Percentiles rank a stretch among this genome's conserved stretches.
Evolutionary conservation across 2,797 vertebrate species (phyloP).

Genomic region (Nothura maculosa): DNA sequence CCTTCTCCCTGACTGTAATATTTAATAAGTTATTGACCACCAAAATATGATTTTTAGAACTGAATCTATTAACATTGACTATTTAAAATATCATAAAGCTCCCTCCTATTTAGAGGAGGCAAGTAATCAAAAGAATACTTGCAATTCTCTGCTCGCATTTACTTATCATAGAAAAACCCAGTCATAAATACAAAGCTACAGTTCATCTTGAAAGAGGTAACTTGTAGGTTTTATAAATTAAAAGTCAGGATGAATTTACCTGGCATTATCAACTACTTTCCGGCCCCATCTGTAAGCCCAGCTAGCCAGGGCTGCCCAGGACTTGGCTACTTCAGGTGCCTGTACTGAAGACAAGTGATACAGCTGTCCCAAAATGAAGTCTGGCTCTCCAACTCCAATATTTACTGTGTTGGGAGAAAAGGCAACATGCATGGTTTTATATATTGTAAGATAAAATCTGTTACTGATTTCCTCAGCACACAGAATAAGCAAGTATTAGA

Average conservation of each 20-base stretch:
- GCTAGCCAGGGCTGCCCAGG: conserved; percentile 97
- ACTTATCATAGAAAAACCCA: neutral
- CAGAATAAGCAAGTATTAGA: neutral
- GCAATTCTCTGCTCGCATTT: fast-evolving
- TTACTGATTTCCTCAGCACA: neutral
- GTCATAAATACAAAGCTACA: neutral
- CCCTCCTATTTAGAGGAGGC: neutral
- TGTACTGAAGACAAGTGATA: conserved; percentile 95
- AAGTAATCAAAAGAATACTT: neutral
- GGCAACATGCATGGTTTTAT: neutral
- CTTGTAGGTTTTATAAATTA: neutral
- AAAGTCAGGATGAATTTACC: conserved; percentile 80
- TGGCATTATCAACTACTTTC: conserved; percentile 98
- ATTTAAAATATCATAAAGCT: neutral
- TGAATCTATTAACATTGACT: neutral
- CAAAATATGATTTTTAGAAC: neutral
- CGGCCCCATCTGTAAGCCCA: conserved; percentile 99
- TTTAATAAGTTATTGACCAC: conserved; percentile 45
- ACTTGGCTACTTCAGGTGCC: conserved; percentile 97
- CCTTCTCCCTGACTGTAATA: conserved; percentile 95
- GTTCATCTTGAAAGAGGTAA: neutral
- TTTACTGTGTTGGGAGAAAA: conserved; percentile 84
- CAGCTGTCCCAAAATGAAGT: conserved; percentile 95
- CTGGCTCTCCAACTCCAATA: conserved; percentile 97
- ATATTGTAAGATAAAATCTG: neutral